Base-by-base conservation (phyloP, 2,797 vertebrate species). In the Paratrypauchen microcephalus region DNA sequence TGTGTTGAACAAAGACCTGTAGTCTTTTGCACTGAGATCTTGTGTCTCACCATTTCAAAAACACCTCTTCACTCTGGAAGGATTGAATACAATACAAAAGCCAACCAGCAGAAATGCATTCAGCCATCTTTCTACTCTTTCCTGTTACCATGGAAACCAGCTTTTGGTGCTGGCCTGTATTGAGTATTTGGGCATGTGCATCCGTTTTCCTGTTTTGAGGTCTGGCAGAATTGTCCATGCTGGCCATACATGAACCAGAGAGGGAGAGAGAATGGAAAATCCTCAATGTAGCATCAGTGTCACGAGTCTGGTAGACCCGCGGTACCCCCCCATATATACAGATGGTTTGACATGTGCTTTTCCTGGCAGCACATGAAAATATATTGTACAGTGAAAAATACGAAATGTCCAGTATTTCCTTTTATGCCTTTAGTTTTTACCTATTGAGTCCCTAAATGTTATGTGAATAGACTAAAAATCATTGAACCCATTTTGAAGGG, bases 211-310 rank as follows among this genome's bases (percentile, higher is more conserved):
- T 82, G 80, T n/a, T 60, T 36, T 65, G 50, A 24, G 9, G 75
- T 67, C 81, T 88, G 80, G 79, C 71, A 69, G 69, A 85, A 83
- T 87, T 83, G 86, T 90, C 86, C 76, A 72, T 0, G 2, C 75
- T 8, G 69, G 75, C 75, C 83, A 81, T 82, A 88, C 88, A 88
- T 83, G 89, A 89, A 90, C 85, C 77, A 74, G 58, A 48, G 62
- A 65, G 70, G 70, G 6, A n/a, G 48, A 16, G 41, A 45, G 41
- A 15, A 45, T 1, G 15, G 41, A 45, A 41, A 41, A 41, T 41
- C 41, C 13, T 15, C 41, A 45, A 13, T 15, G 41, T 16, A 13
- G 1, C 16, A 13, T 45, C 13, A 15, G 41, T 45, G 41, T 45
- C 41, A 45, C 3, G 41, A 45, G 41, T 45, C 12, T 45, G 13